Evolutionary conservation across 2,113 vertebrate species (phyloP), one percentile per base, ranked within the genome.

Genomic region (Dissostichus mawsoni): DNA sequence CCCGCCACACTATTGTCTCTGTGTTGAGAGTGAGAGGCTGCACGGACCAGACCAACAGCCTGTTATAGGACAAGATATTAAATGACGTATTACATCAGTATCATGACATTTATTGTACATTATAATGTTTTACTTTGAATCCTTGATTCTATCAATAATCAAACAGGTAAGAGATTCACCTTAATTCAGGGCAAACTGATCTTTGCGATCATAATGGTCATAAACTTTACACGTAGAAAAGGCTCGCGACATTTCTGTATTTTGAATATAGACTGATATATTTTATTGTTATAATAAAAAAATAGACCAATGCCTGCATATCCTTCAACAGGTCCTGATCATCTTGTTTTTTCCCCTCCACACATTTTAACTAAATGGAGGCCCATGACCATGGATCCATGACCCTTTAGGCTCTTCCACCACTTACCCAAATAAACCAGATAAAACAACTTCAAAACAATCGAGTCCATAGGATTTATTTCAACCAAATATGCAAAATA

Each of bases 1-100:
- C 76, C 67, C n/a, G 0, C 70, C 20, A 72, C 14, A 44, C 76
- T 45, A 77, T 75, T 80, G 85, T 82, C 50, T 82, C 48, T 56
- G 47, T 62, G 11, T 69, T 65, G 57, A 73, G 57, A 66, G 44
- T 23, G 16, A 64, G 62, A 56, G 51, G 47, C 47, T 33, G 59
- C 73, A 71, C 12, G n/a, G 18, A 74, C 7, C 4, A 72, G 45
- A 20, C 51, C 16, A 55, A 16, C 48, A 47, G 36, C n/a, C 61
- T 78, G 14, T 57, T 29, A 29, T 0, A 41, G 36, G 1, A 41
- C 7, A 41, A 41, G 36, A 41, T 41, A 41, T 1, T 8, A 41
- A 41, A 41, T 41, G 5, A 41, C 7, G 36, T 41, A 7, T 41
- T 41, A 8, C 5, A 41, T 41, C 36, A 41, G 6, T 41, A 41